A percentile compares a stretch with the other conserved stretches of the same genome.
Evolutionary conservation across 2,113 vertebrate genomes (phyloP).

Genomic region (Axis porcinus): DNA sequence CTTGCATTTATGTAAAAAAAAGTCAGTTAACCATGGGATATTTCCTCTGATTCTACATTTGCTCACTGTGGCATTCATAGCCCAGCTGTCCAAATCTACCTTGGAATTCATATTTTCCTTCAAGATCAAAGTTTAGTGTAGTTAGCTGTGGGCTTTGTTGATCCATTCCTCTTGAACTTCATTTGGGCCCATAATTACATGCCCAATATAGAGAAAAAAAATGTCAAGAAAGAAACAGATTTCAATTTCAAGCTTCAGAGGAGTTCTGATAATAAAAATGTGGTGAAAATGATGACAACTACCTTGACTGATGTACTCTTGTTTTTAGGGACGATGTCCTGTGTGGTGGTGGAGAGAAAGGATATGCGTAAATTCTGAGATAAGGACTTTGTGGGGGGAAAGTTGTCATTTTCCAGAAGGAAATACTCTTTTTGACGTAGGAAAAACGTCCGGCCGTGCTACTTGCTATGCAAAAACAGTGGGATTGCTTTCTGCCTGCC

Average conservation of each 20-base stretch:
- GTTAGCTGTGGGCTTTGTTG: constrained; percentile 68
- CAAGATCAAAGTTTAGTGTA: constrained; percentile 67
- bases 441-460: constrained; percentile 61
- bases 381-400: constrained; percentile 42
- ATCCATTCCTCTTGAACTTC: constrained; percentile 62
- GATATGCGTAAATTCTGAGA: constrained; percentile 26
- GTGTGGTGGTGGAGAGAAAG: constrained; percentile 19
- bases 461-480: constrained; percentile 71
- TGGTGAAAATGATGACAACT: constrained; percentile 63
- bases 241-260: constrained; percentile 73
- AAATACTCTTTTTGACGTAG: constrained; percentile 50
- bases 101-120: constrained; percentile 65
- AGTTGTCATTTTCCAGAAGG: constrained; percentile 59
- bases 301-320: constrained; percentile 50
- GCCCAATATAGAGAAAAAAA: constrained; percentile 69
- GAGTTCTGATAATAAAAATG: constrained; percentile 67
- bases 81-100: constrained; percentile 65
- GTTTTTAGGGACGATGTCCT: constrained; percentile 52
- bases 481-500: constrained; percentile 67
- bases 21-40: background rate
- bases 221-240: constrained; percentile 69
- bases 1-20: constrained; percentile 1
- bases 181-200: constrained; percentile 66
- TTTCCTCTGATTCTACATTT: constrained; percentile 31
- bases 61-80: constrained; percentile 44